Base-by-base conservation (phyloP, 53 echinoderm and acorn worm genomes). In the Antedon mediterranea region DNA sequence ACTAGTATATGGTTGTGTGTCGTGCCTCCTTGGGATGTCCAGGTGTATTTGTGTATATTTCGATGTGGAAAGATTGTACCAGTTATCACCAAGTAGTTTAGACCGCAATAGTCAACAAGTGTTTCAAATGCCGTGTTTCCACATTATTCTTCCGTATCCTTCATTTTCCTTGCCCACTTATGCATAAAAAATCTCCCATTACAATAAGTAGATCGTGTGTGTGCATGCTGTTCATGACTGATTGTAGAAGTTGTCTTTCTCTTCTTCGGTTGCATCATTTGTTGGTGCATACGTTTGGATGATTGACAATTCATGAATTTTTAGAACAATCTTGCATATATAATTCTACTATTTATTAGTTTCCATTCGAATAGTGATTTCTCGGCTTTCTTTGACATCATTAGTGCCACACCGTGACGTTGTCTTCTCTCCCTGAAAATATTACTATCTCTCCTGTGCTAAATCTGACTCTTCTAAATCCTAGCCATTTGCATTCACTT, bases 1-100 rank as follows among this genome's bases (percentile, higher is more conserved):
- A 89, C 86, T 80, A 89, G 75, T 37, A 83, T 86, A 41, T 89
- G 86, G 74, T 81, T 89, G 30, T 79, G n/a, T n/a, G n/a, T n/a
- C n/a, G n/a, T n/a, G n/a, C n/a, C n/a, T n/a, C n/a, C n/a, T n/a
- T 79, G n/a, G n/a, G n/a, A n/a, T n/a, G n/a, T n/a, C n/a, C n/a
- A n/a, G n/a, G n/a, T 0, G 75, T 85, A 0, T n/a, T n/a, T n/a
- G n/a, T n/a, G n/a, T n/a, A n/a, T n/a, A n/a, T n/a, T n/a, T 27
- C 43, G 57, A 28, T 84, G 78, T 57, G 78, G 79, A 43, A 86
- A 89, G 29, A 90, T 57, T 0, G 84, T 86, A 32, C 90, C 86
- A 0, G 80, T 81, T 33, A 86, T 84, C 23, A 90, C 82, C 0
- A 83, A 29, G 71, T 89, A 34, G 76, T 83, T 43, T 8, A 41